A percentile compares a stretch with the other conserved stretches of the same genome.
Conservation (phyloP, 2,113 vertebrate species). For the Elgaria multicarinata region DNA sequence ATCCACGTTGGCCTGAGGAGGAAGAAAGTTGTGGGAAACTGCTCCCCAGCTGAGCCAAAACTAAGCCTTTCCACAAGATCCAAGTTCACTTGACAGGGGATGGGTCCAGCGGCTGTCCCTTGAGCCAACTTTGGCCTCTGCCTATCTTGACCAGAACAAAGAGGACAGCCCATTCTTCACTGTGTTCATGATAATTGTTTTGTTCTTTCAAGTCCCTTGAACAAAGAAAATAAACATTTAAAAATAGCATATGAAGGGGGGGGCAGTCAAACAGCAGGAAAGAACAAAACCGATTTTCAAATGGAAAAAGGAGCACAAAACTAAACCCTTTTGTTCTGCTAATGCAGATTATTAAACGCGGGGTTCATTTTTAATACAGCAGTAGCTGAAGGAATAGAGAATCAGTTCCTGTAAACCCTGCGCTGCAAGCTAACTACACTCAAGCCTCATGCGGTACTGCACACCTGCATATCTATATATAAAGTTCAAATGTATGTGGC, state of each 20-base stretch:
- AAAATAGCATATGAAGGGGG: background rate
- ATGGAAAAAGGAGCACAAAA: background rate
- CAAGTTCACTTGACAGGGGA: background rate
- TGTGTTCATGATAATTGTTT: background rate
- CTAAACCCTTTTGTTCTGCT: background rate
- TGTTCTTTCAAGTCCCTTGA: background rate
- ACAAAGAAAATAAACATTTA: background rate
- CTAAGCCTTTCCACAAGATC: background rate
- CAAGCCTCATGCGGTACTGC: no score
- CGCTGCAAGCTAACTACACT: background rate
- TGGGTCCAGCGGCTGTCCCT: background rate
- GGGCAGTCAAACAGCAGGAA: no score
- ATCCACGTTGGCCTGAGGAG: no score
- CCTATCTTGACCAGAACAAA: background rate
- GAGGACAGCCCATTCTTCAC: background rate
- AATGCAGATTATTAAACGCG: background rate
- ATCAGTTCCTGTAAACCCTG: background rate
- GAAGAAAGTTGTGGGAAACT: no score
- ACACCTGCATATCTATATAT: background rate
- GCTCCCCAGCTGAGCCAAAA: no score
- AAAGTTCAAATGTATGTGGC: background rate
- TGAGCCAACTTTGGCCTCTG: background rate
- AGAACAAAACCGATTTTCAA: background rate
- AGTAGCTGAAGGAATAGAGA: background rate
- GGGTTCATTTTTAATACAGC: background rate